Base-by-base conservation (phyloP, 2,113 vertebrate genomes). In the Centropristis striata region DNA sequence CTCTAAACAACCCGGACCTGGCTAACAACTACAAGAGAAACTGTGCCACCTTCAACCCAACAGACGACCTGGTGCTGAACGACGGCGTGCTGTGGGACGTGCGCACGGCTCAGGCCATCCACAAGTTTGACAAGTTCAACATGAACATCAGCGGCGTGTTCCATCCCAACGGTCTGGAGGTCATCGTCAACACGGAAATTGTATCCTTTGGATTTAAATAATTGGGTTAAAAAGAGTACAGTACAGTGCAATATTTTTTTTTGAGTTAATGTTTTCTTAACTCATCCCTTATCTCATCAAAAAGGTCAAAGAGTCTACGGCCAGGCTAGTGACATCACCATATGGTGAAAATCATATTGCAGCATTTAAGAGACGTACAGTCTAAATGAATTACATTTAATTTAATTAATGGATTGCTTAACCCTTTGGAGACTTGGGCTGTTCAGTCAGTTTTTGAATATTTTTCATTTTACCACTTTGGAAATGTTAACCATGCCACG, bases 111-210 rank as follows among this genome's bases (percentile, higher is more conserved):
- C 97, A 98, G 93, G 98, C 98, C 90, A 98, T 99, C 82, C 98
- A 99, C 93, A 99, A 99, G 92, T 99, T 99, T 86, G 98, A 99
- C 94, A 99, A 99, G 89, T 99, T 99, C 96, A 99, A 99, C 95
- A 99, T 99, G 98, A 99, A 98, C 91, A 99, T 99, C 95, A 99
- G 98, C 75, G 98, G 98, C 0, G 98, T 99, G 74, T 99, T 99
- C 87, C 98, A 99, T 90, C 98, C 98, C 47, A 99, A 99, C 41
- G 95, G 97, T 65, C 92, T 98, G 51, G 98, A 99, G 88, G 97
- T 99, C 92, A 99, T 99, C 93, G 93, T 99, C 58, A 99, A 99
- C 90, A 99, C 98, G 4, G 98, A 99, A 90, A 99, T 99, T 71
- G 98, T 99, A 99, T 99, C 97, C 96, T 96, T 81, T n/a, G 44